Evolutionary conservation across 2,113 vertebrate species (phyloP).

Genomic region (Centropus bengalensis): DNA sequence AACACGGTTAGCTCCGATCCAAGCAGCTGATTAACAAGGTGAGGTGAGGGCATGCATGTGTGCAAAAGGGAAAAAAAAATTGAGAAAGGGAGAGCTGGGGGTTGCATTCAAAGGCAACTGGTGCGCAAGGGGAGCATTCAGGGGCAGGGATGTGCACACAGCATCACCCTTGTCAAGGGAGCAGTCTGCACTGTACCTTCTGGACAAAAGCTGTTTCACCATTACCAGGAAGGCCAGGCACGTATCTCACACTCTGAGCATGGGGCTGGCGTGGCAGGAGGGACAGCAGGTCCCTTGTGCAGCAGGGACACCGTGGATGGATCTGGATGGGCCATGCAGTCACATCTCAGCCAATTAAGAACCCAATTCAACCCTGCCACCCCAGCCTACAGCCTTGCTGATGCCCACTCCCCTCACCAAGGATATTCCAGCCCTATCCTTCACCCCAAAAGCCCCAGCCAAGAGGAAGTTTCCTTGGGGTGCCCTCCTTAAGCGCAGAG

Average conservation of each 20-base stretch:
- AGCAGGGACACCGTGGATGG: rapidly evolving
- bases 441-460: neutral
- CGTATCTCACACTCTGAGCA: neutral
- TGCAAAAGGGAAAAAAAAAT: neutral
- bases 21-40: conserved; percentile 14
- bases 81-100: neutral
- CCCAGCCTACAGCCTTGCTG: rapidly evolving
- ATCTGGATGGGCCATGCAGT: rapidly evolving
- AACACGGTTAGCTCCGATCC: neutral
- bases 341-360: rapidly evolving
- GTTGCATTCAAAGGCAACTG: neutral
- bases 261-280: rapidly evolving
- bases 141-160: neutral
- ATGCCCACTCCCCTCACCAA: neutral
- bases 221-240: neutral
- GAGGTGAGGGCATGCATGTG: neutral
- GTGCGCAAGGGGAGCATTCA: neutral
- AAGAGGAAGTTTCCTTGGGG: neutral
- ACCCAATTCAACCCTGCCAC: neutral
- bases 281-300: neutral
- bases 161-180: neutral
- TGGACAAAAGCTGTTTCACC: neutral
- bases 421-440: neutral
- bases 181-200: rapidly evolving
- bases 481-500: rapidly evolving